These are phyloP conservation scores for Pelochelys cantorii DNA, from an alignment of 2,797 vertebrate genomes.

Conservation along the genomic window DNA sequence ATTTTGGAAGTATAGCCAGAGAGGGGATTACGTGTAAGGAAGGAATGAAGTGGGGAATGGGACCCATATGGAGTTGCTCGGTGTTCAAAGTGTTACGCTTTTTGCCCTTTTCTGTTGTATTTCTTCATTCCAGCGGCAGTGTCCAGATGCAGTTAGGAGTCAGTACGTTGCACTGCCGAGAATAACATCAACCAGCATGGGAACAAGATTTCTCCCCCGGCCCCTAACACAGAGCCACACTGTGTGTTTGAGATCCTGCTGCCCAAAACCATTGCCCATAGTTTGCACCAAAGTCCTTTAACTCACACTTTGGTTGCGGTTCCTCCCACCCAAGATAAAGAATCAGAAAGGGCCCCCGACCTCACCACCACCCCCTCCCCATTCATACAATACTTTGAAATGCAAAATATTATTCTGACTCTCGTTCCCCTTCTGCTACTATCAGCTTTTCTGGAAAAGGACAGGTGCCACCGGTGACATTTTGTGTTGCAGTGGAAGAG, in stretches of 20 bases:
- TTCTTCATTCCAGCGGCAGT: constrained; percentile 40
- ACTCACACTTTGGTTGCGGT: not conserved
- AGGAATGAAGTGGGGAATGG: constrained; percentile 22
- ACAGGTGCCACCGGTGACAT: not conserved
- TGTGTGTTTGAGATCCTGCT: constrained; percentile 58
- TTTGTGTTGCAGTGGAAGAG: not conserved
- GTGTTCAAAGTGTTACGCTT: constrained; percentile 8
- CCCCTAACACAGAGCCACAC: constrained; percentile 39
- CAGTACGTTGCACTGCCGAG: constrained; percentile 53
- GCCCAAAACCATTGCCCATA: constrained; percentile 39
- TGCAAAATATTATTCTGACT: not conserved
- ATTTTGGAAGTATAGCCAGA: constrained; percentile 22
- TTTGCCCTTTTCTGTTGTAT: constrained; percentile 65
- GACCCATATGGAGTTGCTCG: constrained; percentile 24
- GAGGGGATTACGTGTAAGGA: not conserved
- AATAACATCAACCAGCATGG: constrained; percentile 62
- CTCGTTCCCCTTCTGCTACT: not conserved
- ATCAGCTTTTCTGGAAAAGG: not conserved
- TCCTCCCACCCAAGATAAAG: constrained; percentile 18
- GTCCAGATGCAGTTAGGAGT: constrained; percentile 66
- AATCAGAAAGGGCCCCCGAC: not conserved
- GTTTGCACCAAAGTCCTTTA: constrained; percentile 36
- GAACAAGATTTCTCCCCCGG: constrained; percentile 72
- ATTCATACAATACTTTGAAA: constrained; percentile 2
- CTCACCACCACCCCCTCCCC: not conserved